Base-by-base conservation (phyloP, 2,888 invertebrate species). In the Tipula unca region DNA sequence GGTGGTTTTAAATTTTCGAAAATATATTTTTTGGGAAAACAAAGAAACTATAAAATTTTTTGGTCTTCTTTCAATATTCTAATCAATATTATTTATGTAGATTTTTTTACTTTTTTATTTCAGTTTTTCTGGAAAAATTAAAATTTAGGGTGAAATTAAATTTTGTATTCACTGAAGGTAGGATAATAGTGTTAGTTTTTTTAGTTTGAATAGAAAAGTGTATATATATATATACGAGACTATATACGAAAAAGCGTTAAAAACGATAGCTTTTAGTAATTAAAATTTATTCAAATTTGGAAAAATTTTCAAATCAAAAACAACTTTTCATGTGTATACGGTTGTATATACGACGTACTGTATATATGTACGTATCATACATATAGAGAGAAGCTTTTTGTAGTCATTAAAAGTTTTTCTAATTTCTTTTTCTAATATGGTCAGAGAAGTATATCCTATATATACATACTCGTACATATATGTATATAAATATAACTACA, bases 61-160 rank as follows among this genome's bases (percentile, higher is more conserved):
- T 69, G 25, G 69, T 69, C 69, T 69, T 69, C 69, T 69, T 69
- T 69, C 69, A 69, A 69, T 69, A 69, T 69, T 69, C 69, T 69
- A 69, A 69, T 69, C 69, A 69, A 69, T 69, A 69, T 69, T 69
- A 69, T 69, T 69, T 69, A 69, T 69, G 69, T 69, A 69, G 69
- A 69, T 69, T 69, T 69, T 69, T 69, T 54, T 69, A 25, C 25
- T 69, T 69, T 48, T 69, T 69, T 69, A 25, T n/a, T 69, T 69
- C 10, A 25, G 69, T 13, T 69, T 69, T 69, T 69, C 69, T 69
- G 69, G 69, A 69, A 69, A 69, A 69, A 48, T 48, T 48, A 48
- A 48, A 69, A 69, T 69, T 69, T 69, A 69, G 69, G 69, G 69
- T 69, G 69, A 69, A 69, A 69, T 69, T 69, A 69, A 69, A 69